A percentile compares a stretch with the other conserved stretches of the same genome.
Evolutionary conservation across 2,888 invertebrate species (phyloP).

Genomic region (Dendrolimus pini): DNA sequence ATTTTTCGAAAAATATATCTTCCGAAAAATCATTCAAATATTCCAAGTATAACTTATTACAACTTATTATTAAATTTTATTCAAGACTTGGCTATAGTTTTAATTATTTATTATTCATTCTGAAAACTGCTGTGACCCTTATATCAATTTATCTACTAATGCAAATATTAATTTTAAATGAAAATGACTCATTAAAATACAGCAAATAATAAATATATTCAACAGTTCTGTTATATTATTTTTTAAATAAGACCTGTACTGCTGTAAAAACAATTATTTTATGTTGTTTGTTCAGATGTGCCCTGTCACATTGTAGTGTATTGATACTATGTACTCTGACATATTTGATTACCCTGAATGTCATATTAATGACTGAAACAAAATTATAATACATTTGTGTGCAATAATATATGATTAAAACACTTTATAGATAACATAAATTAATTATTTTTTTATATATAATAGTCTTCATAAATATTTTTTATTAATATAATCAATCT

Average conservation of each 20-base stretch:
- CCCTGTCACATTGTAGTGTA: conserved; percentile 2
- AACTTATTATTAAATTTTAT: too few relatives aligned
- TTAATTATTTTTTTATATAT: neutral
- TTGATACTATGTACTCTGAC: neutral
- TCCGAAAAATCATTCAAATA: too few relatives aligned
- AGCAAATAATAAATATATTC: conserved; percentile 13
- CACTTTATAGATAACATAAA: neutral
- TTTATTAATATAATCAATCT: too few relatives aligned
- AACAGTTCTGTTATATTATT: conserved; percentile 10
- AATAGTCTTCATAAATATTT: too few relatives aligned
- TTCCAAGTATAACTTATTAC: too few relatives aligned
- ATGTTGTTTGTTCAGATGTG: conserved; percentile 10
- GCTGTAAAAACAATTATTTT: conserved; percentile 2
- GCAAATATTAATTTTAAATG: neutral
- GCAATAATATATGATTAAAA: neutral
- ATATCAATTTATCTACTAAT: too few relatives aligned
- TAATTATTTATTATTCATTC: too few relatives aligned
- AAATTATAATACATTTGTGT: neutral
- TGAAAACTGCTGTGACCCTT: neutral
- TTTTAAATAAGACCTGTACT: conserved; percentile 11
- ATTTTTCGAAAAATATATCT: too few relatives aligned
- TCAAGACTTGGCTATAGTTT: too few relatives aligned
- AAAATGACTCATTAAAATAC: neutral
- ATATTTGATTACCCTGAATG: neutral
- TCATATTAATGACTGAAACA: neutral